These are phyloP conservation scores for Arrhamphus sclerolepis DNA, from an alignment of 2,797 vertebrate species.

Conservation along the genomic window DNA sequence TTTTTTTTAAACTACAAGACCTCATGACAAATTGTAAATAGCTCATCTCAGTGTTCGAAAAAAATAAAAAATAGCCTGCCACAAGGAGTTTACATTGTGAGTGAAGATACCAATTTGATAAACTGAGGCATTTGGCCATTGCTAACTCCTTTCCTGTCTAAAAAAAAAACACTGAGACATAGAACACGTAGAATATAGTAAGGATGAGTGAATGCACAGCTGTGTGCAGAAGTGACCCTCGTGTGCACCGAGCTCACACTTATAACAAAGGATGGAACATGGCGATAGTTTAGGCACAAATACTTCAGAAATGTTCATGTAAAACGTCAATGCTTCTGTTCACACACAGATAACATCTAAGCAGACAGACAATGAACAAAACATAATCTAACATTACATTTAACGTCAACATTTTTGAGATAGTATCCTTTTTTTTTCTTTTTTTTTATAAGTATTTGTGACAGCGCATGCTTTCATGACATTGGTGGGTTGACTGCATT, in stretches of 20 bases:
- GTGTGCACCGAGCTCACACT: slow-evolving; percentile 68
- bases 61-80: slow-evolving; percentile 46
- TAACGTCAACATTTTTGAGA: slow-evolving; percentile 84
- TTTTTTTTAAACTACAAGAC: slow-evolving; percentile 62
- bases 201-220: slow-evolving; percentile 77
- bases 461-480: slow-evolving; percentile 88
- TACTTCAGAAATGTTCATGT: slow-evolving; percentile 84
- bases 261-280: slow-evolving; percentile 79
- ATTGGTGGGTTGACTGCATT: slow-evolving; percentile 74
- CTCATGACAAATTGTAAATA: slow-evolving; percentile 65
- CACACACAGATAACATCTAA: slow-evolving; percentile 82
- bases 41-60: slow-evolving; percentile 59
- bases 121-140: slow-evolving; percentile 78
- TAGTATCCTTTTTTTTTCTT: slow-evolving; percentile 82
- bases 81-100: slow-evolving; percentile 59
- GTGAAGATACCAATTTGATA: slow-evolving; percentile 67
- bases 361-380: slow-evolving; percentile 84
- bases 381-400: slow-evolving; percentile 88
- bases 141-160: slow-evolving; percentile 70
- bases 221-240: slow-evolving; percentile 80
- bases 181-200: slow-evolving; percentile 79
- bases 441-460: slow-evolving; percentile 85
- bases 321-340: slow-evolving; percentile 81
- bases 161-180: slow-evolving; percentile 77
- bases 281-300: slow-evolving; percentile 93